These are phyloP conservation scores for Oxyteleia sp. DNA, from an alignment of 2,888 invertebrate genomes.

Conservation along the genomic window DNA sequence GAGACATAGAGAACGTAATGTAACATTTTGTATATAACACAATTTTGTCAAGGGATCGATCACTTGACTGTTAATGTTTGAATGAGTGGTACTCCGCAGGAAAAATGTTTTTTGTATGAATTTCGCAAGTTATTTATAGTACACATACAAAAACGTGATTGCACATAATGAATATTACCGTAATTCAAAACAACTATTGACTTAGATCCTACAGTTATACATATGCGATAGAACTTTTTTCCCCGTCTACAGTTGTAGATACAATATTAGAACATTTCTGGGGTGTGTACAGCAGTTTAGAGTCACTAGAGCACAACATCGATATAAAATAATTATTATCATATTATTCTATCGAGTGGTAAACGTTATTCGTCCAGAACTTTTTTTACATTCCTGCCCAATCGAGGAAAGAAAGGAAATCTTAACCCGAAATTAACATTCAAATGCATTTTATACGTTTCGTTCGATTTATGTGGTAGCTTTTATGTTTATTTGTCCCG, in stretches of 20 bases:
- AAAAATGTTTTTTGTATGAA: conserved; percentile 59
- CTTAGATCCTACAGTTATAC: conserved; percentile 47
- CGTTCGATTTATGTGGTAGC: background rate
- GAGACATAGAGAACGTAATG: conserved; percentile 35
- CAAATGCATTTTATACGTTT: conserved; percentile 1
- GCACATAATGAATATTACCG: conserved; percentile 50
- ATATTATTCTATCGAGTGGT: conserved; percentile 39
- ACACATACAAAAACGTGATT: conserved; percentile 51
- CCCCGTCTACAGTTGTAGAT: conserved; percentile 55
- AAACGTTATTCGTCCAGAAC: conserved; percentile 45
- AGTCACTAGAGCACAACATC: conserved; percentile 54
- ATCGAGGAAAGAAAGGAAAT: background rate
- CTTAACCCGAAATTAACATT: background rate
- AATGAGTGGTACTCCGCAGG: conserved; percentile 46
- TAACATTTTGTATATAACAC: conserved; percentile 54
- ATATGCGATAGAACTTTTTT: conserved; percentile 62
- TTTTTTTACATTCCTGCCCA: conserved; percentile 33
- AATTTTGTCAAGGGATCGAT: conserved; percentile 52
- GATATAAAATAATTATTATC: conserved; percentile 36
- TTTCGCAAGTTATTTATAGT: conserved; percentile 56
- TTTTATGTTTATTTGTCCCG: conserved; percentile 1
- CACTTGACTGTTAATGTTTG: conserved; percentile 52
- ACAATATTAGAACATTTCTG: conserved; percentile 58
- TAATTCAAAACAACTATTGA: conserved; percentile 38
- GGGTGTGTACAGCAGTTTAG: conserved; percentile 62